Percentiles rank a stretch among this genome's conserved stretches.
phyloP scores from a whole-genome alignment of 2,113 vertebrate species.

The Heterotilapia buettikoferi region DNA sequence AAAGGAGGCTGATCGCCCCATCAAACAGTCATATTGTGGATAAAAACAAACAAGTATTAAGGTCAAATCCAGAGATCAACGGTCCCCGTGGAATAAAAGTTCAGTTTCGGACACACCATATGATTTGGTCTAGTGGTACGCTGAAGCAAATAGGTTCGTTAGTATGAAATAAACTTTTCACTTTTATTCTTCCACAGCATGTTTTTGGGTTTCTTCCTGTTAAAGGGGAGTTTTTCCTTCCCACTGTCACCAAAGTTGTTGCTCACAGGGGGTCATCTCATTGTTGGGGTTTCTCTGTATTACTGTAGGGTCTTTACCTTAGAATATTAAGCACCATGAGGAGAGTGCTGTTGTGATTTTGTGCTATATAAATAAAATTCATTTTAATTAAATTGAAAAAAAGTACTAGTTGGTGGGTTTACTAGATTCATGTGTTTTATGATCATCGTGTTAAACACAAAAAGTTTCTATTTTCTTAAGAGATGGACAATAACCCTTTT shows the following conservation, averaged over 20 bases:
- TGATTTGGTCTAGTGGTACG: not conserved
- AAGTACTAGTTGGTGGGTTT: not conserved
- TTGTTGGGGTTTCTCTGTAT: not conserved
- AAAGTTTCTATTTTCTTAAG: not conserved
- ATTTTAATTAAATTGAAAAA: not conserved
- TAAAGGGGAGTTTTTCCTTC: not conserved
- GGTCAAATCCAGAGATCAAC: not conserved
- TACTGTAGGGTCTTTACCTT: not conserved
- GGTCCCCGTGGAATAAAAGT: not conserved
- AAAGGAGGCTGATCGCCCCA: not conserved
- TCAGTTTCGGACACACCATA: not conserved
- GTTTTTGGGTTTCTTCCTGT: not conserved
- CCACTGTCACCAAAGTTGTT: not conserved
- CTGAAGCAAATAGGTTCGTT: not conserved
- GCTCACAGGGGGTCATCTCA: fast-evolving
- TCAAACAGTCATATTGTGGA: not conserved
- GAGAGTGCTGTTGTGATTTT: not conserved
- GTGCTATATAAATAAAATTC: not conserved
- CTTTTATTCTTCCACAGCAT: not conserved
- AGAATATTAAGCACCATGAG: not conserved
- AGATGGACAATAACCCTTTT: not conserved
- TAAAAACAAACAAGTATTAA: not conserved
- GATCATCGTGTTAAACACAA: not conserved
- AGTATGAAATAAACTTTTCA: not conserved
- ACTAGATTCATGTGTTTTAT: not conserved